Evolutionary conservation across 2,797 vertebrate species (phyloP).

Genomic region (Pangasius macronema): DNA sequence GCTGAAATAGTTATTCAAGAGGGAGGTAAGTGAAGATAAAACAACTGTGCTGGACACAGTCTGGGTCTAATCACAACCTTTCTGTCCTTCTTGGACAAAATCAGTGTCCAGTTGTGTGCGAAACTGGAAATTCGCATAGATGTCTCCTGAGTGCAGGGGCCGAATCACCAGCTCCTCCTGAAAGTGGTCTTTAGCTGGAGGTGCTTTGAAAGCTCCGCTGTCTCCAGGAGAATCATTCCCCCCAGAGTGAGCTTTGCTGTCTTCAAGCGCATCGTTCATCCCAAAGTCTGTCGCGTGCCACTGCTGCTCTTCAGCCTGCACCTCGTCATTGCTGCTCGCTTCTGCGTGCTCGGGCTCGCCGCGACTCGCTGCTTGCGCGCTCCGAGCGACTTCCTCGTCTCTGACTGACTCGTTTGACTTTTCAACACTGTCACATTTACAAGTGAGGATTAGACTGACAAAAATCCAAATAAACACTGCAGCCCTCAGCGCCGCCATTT

Average conservation of each 20-base stretch:
- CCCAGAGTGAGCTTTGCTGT: background rate
- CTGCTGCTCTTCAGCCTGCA: slow-evolving; percentile 40
- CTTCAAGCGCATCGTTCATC: background rate
- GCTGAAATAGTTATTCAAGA: background rate
- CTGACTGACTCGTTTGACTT: background rate
- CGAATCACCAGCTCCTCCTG: slow-evolving; percentile 88
- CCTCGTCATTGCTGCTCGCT: background rate
- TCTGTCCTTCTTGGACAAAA: slow-evolving; percentile 70
- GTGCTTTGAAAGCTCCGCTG: background rate
- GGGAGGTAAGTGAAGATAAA: background rate
- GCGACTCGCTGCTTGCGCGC: background rate
- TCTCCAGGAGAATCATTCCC: background rate
- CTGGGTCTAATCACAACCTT: slow-evolving; percentile 66
- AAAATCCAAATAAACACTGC: slow-evolving; percentile 54
- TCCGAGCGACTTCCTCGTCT: background rate
- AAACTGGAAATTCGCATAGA: slow-evolving; percentile 94
- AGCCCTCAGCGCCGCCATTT: slow-evolving; percentile 65
- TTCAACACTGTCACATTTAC: slow-evolving; percentile 20
- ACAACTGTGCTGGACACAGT: background rate
- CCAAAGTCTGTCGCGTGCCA: slow-evolving; percentile 63
- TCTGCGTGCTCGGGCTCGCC: background rate
- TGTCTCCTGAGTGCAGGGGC: slow-evolving; percentile 86
- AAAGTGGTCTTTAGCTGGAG: slow-evolving; percentile 74
- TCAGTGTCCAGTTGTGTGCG: slow-evolving; percentile 89
- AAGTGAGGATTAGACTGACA: slow-evolving; percentile 13